Evolutionary conservation across 37 sponge, comb jelly and placozoan species (phyloP).

Genomic region (Mnemiopsis leidyi): DNA sequence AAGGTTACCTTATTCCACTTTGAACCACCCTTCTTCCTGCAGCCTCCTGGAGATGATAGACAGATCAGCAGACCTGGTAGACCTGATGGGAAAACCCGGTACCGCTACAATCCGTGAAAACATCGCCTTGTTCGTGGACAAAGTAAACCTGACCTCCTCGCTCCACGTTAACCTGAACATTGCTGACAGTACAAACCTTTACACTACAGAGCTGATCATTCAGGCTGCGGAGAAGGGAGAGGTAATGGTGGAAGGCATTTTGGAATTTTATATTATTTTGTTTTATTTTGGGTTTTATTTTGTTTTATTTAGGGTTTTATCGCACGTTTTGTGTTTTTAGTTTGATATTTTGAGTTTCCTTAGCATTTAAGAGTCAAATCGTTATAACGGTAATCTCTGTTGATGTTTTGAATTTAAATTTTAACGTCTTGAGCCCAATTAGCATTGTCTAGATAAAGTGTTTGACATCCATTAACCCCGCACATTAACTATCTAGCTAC

Average conservation of each 20-base stretch:
- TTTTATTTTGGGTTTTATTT: no score
- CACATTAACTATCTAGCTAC: background rate
- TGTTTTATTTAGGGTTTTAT: no score
- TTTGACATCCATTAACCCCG: background rate
- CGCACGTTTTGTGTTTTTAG: background rate
- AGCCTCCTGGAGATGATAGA: slow-evolving; percentile 49
- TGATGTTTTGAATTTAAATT: no score
- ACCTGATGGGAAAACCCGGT: background rate
- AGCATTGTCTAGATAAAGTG: background rate
- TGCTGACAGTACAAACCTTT: background rate
- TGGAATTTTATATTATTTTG: no score
- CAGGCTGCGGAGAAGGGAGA: background rate
- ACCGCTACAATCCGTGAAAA: background rate
- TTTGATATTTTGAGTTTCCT: background rate
- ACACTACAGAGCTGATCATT: background rate
- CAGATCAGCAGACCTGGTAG: slow-evolving; percentile 22
- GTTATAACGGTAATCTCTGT: background rate
- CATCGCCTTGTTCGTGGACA: background rate
- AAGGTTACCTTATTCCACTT: background rate
- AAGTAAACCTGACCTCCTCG: background rate
- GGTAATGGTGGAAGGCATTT: no score
- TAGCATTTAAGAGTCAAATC: no score
- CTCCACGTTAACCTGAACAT: background rate
- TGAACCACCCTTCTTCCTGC: background rate
- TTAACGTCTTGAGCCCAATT: no score